A percentile compares a stretch with the other conserved stretches of the same genome.
These are phyloP conservation scores for Pygoscelis adeliae DNA, from an alignment of 2,113 vertebrate genomes.

Conservation along the genomic window DNA sequence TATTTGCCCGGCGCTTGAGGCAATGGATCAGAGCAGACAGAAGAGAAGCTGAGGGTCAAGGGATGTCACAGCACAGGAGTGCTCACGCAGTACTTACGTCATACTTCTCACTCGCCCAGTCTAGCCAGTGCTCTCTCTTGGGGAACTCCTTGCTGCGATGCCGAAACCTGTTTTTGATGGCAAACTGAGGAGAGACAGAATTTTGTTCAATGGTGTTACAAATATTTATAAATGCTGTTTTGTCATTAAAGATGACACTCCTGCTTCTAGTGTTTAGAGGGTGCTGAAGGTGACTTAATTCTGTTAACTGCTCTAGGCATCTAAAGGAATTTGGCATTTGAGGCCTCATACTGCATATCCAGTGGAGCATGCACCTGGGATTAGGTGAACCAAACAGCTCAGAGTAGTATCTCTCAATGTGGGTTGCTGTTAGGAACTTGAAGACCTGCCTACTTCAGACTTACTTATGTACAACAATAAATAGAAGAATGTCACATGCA, in stretches of 20 bases:
- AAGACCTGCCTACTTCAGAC: neutral
- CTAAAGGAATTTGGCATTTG: neutral
- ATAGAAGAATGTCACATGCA: neutral
- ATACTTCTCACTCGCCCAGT: conserved; percentile 94
- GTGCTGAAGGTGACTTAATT: neutral
- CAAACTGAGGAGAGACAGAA: conserved; percentile 81
- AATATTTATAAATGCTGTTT: neutral
- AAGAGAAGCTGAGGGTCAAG: neutral
- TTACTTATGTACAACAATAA: neutral
- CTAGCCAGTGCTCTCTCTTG: conserved; percentile 92
- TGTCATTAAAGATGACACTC: neutral
- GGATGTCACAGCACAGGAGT: neutral
- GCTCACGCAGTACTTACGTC: conserved; percentile 72
- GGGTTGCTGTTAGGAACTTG: neutral
- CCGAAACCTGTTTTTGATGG: conserved; percentile 85
- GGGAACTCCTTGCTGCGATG: conserved; percentile 83
- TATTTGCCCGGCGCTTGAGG: neutral
- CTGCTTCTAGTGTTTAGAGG: neutral
- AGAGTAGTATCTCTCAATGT: neutral
- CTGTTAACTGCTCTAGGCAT: neutral
- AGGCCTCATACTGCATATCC: neutral
- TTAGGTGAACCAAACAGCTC: neutral
- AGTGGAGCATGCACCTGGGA: neutral
- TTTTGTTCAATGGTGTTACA: neutral
- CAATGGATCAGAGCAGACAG: neutral